Evolutionary conservation across 2,888 invertebrate genomes (phyloP).

Genomic region (Lasioglossum oenotherae): DNA sequence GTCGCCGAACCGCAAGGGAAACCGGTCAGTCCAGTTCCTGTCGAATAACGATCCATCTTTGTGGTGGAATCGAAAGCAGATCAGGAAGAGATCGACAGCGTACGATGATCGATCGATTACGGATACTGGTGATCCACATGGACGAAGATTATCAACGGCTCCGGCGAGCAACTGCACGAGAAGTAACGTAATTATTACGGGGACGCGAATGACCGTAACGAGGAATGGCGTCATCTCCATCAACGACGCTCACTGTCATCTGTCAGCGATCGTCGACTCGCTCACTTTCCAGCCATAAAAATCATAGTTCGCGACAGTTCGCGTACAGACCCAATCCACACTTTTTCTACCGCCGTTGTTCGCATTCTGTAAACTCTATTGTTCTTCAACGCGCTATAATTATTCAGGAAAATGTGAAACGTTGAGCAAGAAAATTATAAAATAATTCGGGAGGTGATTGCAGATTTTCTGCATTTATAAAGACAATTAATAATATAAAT

Average conservation of each 20-base stretch:
- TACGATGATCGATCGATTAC: slow-evolving; percentile 5
- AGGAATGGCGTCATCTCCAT: slow-evolving; percentile 69
- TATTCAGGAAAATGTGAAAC: too few species aligned
- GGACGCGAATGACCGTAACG: slow-evolving; percentile 63
- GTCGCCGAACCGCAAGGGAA: neutral
- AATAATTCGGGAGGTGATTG: too few species aligned
- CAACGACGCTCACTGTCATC: slow-evolving; percentile 35
- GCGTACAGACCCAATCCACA: too few species aligned
- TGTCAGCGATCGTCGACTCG: slow-evolving; percentile 11
- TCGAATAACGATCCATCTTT: neutral
- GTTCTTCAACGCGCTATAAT: too few species aligned
- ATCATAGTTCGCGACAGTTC: too few species aligned
- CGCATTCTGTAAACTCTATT: too few species aligned
- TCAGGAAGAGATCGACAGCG: neutral
- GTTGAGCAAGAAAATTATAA: too few species aligned
- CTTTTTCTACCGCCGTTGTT: too few species aligned
- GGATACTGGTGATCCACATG: neutral
- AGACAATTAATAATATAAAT: too few species aligned
- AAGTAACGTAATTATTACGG: slow-evolving; percentile 67
- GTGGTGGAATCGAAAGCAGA: neutral
- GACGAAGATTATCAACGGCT: neutral
- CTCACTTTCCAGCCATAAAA: too few species aligned
- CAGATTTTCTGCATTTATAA: too few species aligned
- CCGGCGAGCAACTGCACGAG: slow-evolving; percentile 33
- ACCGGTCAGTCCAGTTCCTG: neutral